Evolutionary conservation across 1,140 invertebrate species (phyloP), one percentile per base, ranked within the genome.

Genomic region (Bombus difficillimus): DNA sequence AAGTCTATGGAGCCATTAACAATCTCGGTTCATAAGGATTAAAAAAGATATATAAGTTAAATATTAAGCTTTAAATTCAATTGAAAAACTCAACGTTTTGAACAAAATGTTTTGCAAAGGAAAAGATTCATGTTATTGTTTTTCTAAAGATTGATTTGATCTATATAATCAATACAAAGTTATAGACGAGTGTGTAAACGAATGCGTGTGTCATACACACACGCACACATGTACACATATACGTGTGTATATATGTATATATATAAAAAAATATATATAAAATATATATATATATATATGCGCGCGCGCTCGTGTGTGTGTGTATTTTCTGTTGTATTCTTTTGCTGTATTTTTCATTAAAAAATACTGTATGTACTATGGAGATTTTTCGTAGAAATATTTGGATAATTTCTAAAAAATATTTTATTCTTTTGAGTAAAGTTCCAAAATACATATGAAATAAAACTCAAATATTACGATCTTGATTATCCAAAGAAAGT

Each of bases 281-380:
- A 5, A 39, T 39, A 47, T 47, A 22, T 53, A 53, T 22, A 53
- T 47, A 47, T 22, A 53, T 53, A 18, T 5, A 13, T 5, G 15
- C 4, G 4, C n/a, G 13, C n/a, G 13, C n/a, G 66, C 22, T 18
- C 3, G 66, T 25, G 9, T 37, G 66, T 68, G 66, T 80, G 68
- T 84, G 59, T 57, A 69, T 80, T 53, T 85, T 85, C 76, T 72
- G 83, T 85, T 85, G 83, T 85, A 85, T 80, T 85, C 39, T 74
- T 85, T 85, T 85, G 22, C 43, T 80, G 79, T 81, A 81, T 75
- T 74, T 74, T 62, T 81, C 53, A 66, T 81, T 85, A 47, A 39
- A 59, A 80, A 22, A 62, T 71, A 47, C 47, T 80, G 77, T 59
- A 34, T 59, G 75, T 69, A 62, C 69, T 79, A 84, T 18, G 66